Evolutionary conservation across 2,113 vertebrate species (phyloP).

Genomic region (Brachyhypopomus gauderio): DNA sequence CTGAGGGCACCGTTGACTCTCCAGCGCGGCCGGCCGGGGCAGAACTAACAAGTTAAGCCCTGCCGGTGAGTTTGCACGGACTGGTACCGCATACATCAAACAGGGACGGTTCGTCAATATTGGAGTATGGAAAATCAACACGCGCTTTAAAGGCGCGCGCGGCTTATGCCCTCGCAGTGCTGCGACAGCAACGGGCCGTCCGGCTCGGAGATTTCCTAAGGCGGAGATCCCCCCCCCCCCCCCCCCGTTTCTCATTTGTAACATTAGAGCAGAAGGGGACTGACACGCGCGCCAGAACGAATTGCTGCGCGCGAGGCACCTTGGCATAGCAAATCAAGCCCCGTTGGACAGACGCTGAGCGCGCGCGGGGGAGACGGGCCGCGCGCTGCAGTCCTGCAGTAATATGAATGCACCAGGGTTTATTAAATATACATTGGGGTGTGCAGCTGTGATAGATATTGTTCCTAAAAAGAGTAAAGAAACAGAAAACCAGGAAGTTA

Average conservation of each 20-base stretch:
- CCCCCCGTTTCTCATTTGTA: conserved; percentile 73
- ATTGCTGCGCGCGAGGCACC: conserved; percentile 56
- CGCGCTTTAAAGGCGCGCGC: conserved; percentile 82
- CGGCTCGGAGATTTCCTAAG: conserved; percentile 61
- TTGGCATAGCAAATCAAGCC: conserved; percentile 69
- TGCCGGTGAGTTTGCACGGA: conserved; percentile 89
- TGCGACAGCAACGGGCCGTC: conserved; percentile 63
- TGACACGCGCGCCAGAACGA: conserved; percentile 61
- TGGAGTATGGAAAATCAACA: conserved; percentile 89
- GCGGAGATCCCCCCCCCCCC: conserved; percentile 60
- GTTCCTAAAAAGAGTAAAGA: conserved; percentile 36
- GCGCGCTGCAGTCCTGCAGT: conserved; percentile 36
- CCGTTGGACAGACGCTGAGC: conserved; percentile 53
- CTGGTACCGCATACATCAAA: conserved; percentile 91
- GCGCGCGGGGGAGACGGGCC: conserved; percentile 14
- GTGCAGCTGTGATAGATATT: conserved; percentile 35
- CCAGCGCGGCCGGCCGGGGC: conserved; percentile 87
- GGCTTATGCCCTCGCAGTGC: conserved; percentile 82
- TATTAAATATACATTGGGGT: conserved; percentile 52
- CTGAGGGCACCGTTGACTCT: conserved; percentile 88
- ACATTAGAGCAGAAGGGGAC: conserved; percentile 66
- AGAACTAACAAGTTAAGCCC: conserved; percentile 97
- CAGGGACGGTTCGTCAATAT: conserved; percentile 92
- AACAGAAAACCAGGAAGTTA: conserved; percentile 22
- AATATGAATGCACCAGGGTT: conserved; percentile 46